Percentiles rank a stretch among this genome's conserved stretches.
Conservation (phyloP, 2,888 invertebrate genomes). For the Steinernema carpocapsae region DNA sequence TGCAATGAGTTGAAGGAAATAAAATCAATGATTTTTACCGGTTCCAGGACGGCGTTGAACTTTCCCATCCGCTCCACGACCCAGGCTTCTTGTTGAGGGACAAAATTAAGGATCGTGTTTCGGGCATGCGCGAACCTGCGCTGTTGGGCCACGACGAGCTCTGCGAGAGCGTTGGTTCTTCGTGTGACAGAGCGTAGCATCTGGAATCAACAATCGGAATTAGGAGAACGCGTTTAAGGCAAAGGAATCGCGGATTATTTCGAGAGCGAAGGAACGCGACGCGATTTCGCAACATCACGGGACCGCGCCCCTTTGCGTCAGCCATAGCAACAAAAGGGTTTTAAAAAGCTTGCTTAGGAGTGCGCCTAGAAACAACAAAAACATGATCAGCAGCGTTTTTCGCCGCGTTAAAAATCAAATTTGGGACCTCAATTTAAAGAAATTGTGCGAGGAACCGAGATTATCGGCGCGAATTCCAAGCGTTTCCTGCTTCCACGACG, state of each 20-base stretch:
- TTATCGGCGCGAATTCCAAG: no score
- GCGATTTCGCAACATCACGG: neutral
- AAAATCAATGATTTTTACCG: constrained; percentile 72
- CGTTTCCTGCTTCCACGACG: no score
- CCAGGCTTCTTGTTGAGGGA: constrained; percentile 99
- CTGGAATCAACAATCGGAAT: neutral
- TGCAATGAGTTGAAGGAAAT: constrained; percentile 14
- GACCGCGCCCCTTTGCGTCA: neutral
- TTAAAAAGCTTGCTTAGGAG: no score
- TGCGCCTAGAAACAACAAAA: no score
- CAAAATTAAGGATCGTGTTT: constrained; percentile 93
- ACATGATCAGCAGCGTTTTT: no score
- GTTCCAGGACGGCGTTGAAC: constrained; percentile 88
- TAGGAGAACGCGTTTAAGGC: no score
- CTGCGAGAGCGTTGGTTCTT: neutral
- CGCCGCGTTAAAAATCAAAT: no score
- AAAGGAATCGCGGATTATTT: no score
- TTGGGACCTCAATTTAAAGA: no score
- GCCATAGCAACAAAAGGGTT: neutral
- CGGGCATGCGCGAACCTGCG: constrained; percentile 74
- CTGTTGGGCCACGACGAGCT: neutral
- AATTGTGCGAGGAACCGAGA: no score
- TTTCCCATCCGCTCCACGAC: constrained; percentile 97
- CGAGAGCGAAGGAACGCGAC: no score
- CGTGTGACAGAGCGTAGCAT: neutral